Evolutionary conservation across 2,888 invertebrate genomes (phyloP).

Genomic region (Eurois occulta): DNA sequence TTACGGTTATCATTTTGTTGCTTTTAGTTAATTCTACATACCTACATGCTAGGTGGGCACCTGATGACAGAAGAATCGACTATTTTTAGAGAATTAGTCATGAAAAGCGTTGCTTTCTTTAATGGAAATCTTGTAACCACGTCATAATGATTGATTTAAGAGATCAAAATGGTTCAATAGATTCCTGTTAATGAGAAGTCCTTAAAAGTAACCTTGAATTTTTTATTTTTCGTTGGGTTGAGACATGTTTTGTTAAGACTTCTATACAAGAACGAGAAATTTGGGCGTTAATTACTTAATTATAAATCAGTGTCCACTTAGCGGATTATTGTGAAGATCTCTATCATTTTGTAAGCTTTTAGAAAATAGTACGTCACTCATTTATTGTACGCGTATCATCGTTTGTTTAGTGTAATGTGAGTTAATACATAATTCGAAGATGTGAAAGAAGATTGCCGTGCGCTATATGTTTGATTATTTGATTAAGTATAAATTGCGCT

Average conservation of each 20-base stretch:
- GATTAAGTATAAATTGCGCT: conserved; percentile 53
- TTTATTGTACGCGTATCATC: conserved; percentile 74
- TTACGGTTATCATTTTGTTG: conserved; percentile 79
- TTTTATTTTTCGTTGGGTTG: conserved; percentile 28
- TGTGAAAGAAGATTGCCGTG: conserved; percentile 42
- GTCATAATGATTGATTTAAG: conserved; percentile 17
- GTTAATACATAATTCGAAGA: conserved; percentile 50
- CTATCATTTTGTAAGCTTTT: conserved; percentile 75
- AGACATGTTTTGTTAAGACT: conserved; percentile 32
- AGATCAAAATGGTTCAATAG: conserved; percentile 15
- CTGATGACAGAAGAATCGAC: conserved; percentile 58
- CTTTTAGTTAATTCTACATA: conserved; percentile 77
- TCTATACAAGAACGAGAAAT: conserved; percentile 21
- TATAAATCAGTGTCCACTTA: conserved; percentile 77
- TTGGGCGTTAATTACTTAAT: conserved; percentile 52
- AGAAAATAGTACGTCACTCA: conserved; percentile 74
- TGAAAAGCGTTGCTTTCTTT: conserved; percentile 36
- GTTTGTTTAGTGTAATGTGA: conserved; percentile 69
- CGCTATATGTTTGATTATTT: conserved; percentile 48
- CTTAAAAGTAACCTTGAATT: conserved; percentile 3
- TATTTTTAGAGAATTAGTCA: conserved; percentile 37
- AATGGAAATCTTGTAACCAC: conserved; percentile 35
- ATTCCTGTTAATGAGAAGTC: background rate
- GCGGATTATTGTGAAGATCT: conserved; percentile 85
- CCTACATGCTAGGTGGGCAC: conserved; percentile 74